Conservation (phyloP, 2,113 vertebrate genomes). For the Oryzias javanicus region DNA sequence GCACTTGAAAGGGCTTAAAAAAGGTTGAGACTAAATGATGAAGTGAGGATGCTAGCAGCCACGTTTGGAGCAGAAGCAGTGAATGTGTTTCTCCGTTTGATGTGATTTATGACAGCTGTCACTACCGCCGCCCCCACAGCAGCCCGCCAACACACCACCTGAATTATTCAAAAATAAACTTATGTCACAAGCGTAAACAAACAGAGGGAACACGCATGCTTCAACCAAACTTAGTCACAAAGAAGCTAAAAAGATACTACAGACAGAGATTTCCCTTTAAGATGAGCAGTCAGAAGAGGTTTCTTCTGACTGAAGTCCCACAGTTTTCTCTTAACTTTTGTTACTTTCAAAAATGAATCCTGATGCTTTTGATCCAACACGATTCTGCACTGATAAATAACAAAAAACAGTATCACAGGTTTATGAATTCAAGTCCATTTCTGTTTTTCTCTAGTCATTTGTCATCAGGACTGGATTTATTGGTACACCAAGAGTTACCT, state of each 20-base stretch:
- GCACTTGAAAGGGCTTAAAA: neutral
- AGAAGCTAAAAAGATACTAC: neutral
- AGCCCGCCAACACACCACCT: conserved; percentile 27
- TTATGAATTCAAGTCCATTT: no score
- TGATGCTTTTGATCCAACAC: no score
- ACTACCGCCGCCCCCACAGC: conserved; percentile 7
- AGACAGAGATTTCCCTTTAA: neutral
- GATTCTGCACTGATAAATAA: no score
- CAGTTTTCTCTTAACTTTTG: no score
- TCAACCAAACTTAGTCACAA: neutral
- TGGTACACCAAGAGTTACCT: no score
- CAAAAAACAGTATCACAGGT: no score
- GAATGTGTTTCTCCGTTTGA: conserved; percentile 15
- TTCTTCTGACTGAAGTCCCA: no score
- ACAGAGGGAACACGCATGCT: neutral
- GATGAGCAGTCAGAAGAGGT: no score
- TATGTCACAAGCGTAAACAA: conserved; percentile 9
- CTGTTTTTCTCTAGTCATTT: no score
- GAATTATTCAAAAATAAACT: conserved; percentile 32
- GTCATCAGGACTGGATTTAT: no score
- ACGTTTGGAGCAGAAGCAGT: conserved; percentile 12
- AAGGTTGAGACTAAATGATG: no score
- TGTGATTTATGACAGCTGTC: conserved; percentile 39
- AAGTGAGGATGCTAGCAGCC: neutral
- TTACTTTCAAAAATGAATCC: no score